Evolutionary conservation across 2,888 invertebrate species (phyloP).

Genomic region (Drosophila yooni): DNA sequence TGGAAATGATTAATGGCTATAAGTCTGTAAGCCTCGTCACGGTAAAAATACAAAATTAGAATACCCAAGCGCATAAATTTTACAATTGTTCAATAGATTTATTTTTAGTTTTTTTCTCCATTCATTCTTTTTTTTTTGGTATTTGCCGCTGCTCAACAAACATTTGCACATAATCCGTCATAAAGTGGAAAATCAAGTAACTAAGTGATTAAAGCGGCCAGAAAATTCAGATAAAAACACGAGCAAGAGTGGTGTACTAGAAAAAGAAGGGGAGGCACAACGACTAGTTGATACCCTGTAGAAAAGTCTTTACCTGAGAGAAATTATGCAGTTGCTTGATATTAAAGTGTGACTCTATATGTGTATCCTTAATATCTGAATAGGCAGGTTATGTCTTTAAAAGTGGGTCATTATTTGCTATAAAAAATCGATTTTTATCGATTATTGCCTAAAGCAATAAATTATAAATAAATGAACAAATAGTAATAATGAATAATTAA

Average conservation of each 20-base stretch:
- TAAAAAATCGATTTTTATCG: background rate
- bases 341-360: background rate
- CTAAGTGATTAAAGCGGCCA: conserved; percentile 69
- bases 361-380: background rate
- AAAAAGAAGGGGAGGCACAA: background rate
- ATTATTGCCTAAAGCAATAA: too few species aligned
- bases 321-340: background rate
- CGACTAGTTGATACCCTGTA: background rate
- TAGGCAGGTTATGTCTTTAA: too few species aligned
- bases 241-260: background rate
- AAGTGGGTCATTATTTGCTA: background rate
- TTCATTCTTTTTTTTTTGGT: conserved; percentile 8
- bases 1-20: conserved; percentile 55
- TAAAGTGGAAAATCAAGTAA: conserved; percentile 80
- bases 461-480: background rate
- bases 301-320: background rate
- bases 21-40: conserved; percentile 14
- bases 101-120: background rate
- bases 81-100: conserved; percentile 61
- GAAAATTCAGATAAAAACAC: conserved; percentile 18
- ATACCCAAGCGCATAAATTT: conserved; percentile 52
- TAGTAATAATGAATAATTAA: background rate
- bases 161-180: conserved; percentile 78
- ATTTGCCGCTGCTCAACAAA: conserved; percentile 39
- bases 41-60: background rate